A percentile compares a stretch with the other conserved stretches of the same genome.
These are phyloP conservation scores for Drosophila anomalata DNA, from an alignment of 2,888 invertebrate genomes.

Conservation along the genomic window DNA sequence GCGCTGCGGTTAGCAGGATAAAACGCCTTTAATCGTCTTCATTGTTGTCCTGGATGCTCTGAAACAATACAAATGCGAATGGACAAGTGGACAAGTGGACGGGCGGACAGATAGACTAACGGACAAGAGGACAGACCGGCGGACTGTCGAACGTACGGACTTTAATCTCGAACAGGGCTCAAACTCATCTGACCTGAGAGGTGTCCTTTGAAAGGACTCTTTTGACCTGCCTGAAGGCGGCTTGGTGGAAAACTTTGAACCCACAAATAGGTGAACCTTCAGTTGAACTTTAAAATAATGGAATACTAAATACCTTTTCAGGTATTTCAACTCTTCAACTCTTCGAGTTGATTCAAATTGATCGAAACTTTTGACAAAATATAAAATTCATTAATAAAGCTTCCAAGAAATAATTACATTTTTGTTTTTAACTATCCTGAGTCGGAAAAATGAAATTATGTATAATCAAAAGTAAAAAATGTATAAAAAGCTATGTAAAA, in stretches of 20 bases:
- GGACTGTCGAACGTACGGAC: constrained; percentile 6
- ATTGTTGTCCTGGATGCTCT: constrained; percentile 63
- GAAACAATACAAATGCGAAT: constrained; percentile 77
- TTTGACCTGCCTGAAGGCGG: constrained; percentile 16
- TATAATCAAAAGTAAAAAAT: too few species aligned
- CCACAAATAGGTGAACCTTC: not conserved
- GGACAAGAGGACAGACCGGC: not conserved
- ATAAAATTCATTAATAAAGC: too few species aligned
- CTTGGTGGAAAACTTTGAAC: not conserved
- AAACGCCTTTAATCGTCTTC: constrained; percentile 78
- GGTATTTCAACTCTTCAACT: too few species aligned
- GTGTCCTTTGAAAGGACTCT: constrained; percentile 7
- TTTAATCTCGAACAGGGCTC: constrained; percentile 32
- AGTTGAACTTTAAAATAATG: not conserved
- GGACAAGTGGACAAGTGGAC: constrained; percentile 59
- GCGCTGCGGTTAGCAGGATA: constrained; percentile 75
- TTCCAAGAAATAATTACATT: too few species aligned
- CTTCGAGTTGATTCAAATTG: too few species aligned
- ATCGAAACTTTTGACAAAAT: too few species aligned
- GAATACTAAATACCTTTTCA: too few species aligned
- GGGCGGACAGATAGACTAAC: constrained; percentile 7
- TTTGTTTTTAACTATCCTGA: too few species aligned
- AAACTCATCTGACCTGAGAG: constrained; percentile 19
- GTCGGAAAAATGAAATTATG: too few species aligned
- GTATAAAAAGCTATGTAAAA: too few species aligned